These are phyloP conservation scores for Phenganax marumi DNA, from an alignment of 92 coral and sea anemone genomes.

Conservation along the genomic window DNA sequence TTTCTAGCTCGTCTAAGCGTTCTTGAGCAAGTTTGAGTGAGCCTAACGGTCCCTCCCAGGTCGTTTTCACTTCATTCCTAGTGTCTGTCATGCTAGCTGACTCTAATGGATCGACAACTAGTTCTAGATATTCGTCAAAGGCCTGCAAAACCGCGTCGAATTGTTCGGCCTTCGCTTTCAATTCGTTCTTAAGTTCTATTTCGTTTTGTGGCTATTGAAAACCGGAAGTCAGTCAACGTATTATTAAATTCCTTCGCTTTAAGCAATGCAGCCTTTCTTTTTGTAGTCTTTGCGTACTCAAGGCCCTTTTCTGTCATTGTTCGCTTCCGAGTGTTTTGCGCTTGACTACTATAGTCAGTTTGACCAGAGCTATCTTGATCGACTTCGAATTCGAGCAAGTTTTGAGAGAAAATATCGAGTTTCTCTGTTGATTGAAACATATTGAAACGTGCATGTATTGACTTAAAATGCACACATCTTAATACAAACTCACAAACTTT, in stretches of 20 bases:
- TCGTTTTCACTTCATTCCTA: slow-evolving; percentile 5
- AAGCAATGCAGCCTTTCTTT: slow-evolving; percentile 47
- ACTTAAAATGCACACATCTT: too few relatives aligned
- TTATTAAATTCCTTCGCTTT: slow-evolving; percentile 31
- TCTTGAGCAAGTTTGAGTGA: slow-evolving; percentile 5
- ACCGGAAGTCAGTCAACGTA: too few relatives aligned
- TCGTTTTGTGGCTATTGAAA: too few relatives aligned
- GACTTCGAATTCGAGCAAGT: neutral
- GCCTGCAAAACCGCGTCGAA: neutral
- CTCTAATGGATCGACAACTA: slow-evolving; percentile 14
- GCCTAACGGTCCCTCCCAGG: neutral
- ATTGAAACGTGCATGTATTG: too few relatives aligned
- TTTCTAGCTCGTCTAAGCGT: slow-evolving; percentile 7
- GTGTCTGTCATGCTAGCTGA: slow-evolving; percentile 3
- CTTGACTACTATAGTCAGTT: neutral
- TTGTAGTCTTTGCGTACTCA: slow-evolving; percentile 39
- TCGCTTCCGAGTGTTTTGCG: slow-evolving; percentile 39
- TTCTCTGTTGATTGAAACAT: too few relatives aligned
- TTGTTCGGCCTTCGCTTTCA: neutral
- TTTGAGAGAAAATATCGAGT: too few relatives aligned
- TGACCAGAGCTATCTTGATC: slow-evolving; percentile 1
- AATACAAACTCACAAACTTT: too few relatives aligned
- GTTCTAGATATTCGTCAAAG: neutral
- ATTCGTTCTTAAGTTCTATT: neutral
- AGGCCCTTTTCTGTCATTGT: slow-evolving; percentile 60